Evolutionary conservation across 2,797 vertebrate species (phyloP).

Genomic region (Sitta carolinensis): DNA sequence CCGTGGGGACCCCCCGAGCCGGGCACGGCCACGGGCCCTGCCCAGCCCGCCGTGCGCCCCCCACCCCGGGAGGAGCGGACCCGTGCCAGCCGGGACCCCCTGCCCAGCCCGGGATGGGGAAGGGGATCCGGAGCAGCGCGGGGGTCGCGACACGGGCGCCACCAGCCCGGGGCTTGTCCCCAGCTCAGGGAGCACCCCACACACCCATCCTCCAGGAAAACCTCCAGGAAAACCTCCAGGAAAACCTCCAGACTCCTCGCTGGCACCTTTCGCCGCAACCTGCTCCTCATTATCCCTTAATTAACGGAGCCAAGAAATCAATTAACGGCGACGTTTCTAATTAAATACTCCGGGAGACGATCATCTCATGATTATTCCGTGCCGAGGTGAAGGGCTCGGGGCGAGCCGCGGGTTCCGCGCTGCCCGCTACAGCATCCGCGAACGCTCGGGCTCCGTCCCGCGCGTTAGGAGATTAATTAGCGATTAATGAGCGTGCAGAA

Average conservation of each 20-base stretch:
- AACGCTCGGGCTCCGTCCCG: neutral
- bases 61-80: too few species aligned
- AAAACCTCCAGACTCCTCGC: neutral
- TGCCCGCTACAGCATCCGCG: neutral
- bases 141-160: neutral
- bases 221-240: neutral
- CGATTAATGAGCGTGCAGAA: neutral
- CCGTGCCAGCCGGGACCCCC: too few species aligned
- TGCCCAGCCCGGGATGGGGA: too few species aligned
- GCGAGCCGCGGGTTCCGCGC: neutral
- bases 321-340: slow-evolving; percentile 66
- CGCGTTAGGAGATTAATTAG: slow-evolving; percentile 62
- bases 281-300: slow-evolving; percentile 66
- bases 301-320: slow-evolving; percentile 73
- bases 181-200: neutral
- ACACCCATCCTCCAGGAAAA: neutral
- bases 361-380: neutral
- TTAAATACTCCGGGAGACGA: slow-evolving; percentile 55
- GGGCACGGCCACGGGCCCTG: too few species aligned
- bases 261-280: slow-evolving; percentile 21
- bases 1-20: too few species aligned
- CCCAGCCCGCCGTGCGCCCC: too few species aligned
- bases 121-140: too few species aligned
- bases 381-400: slow-evolving; percentile 41
- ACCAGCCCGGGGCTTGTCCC: neutral